Evolutionary conservation across 2,888 invertebrate species (phyloP).

Genomic region (Nephrotoma appendiculata): DNA sequence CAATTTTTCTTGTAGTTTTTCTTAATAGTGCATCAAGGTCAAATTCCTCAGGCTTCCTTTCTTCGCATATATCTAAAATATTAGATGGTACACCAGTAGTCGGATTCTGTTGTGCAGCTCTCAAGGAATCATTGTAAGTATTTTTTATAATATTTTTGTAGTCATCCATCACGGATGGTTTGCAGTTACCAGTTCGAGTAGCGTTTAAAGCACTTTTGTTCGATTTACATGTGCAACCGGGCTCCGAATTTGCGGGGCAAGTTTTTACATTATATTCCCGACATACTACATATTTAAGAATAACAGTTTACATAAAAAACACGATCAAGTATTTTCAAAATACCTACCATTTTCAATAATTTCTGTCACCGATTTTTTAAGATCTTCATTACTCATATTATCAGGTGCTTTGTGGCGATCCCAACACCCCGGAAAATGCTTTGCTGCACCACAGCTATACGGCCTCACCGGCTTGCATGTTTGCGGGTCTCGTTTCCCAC

Average conservation of each 20-base stretch:
- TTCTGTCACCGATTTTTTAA: background rate
- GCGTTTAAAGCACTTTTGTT: background rate
- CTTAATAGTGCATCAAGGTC: background rate
- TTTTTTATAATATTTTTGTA: background rate
- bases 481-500: background rate
- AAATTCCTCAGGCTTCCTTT: background rate
- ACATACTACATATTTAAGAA: background rate
- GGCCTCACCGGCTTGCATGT: background rate
- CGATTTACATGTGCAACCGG: background rate
- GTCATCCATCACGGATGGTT: background rate
- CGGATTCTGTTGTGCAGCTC: background rate
- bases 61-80: background rate
- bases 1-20: background rate
- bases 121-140: background rate
- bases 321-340: background rate
- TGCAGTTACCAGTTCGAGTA: background rate
- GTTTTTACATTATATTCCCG: background rate
- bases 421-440: background rate
- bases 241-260: background rate
- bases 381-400: background rate
- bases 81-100: background rate
- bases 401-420: background rate
- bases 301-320: background rate
- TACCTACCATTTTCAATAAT: background rate
- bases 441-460: background rate